A percentile compares a stretch with the other conserved stretches of the same genome.
phyloP scores from a whole-genome alignment of 2,888 invertebrate genomes.

The Tetropium fuscum region DNA sequence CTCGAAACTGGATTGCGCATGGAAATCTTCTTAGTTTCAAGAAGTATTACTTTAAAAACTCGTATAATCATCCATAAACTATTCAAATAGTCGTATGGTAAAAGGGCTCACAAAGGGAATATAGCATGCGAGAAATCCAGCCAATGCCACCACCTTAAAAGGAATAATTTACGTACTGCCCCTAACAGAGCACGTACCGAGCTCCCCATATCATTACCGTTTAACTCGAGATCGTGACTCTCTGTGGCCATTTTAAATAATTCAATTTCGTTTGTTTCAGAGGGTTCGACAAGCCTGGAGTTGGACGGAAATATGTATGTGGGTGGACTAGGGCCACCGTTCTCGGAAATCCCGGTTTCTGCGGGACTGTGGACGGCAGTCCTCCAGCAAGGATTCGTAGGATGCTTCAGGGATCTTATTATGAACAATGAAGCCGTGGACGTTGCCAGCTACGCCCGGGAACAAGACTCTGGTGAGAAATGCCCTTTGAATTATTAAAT shows the following conservation, averaged over 20 bases:
- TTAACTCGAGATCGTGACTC: slow-evolving; percentile 34
- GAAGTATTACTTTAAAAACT: no score
- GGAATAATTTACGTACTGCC: slow-evolving; percentile 23
- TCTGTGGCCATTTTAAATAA: slow-evolving; percentile 28
- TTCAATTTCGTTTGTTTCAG: slow-evolving; percentile 63
- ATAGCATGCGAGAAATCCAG: no score
- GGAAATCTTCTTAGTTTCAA: no score
- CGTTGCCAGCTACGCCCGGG: slow-evolving; percentile 87
- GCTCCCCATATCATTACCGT: slow-evolving; percentile 34
- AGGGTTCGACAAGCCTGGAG: slow-evolving; percentile 89
- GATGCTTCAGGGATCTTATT: slow-evolving; percentile 90
- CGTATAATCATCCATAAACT: no score
- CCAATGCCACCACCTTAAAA: not conserved
- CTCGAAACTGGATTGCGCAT: no score
- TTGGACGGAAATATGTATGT: slow-evolving; percentile 89
- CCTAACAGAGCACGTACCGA: slow-evolving; percentile 20
- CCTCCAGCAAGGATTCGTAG: slow-evolving; percentile 91
- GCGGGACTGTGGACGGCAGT: slow-evolving; percentile 92
- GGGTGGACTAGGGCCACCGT: slow-evolving; percentile 88
- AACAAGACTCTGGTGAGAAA: slow-evolving; percentile 86
- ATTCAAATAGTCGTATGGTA: no score
- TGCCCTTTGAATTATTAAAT: slow-evolving; percentile 24
- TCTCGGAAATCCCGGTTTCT: slow-evolving; percentile 82
- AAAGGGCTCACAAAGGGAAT: no score
- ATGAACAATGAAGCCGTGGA: slow-evolving; percentile 91